Conservation (phyloP, 2,113 vertebrate species). For the Desmodus rotundus region DNA sequence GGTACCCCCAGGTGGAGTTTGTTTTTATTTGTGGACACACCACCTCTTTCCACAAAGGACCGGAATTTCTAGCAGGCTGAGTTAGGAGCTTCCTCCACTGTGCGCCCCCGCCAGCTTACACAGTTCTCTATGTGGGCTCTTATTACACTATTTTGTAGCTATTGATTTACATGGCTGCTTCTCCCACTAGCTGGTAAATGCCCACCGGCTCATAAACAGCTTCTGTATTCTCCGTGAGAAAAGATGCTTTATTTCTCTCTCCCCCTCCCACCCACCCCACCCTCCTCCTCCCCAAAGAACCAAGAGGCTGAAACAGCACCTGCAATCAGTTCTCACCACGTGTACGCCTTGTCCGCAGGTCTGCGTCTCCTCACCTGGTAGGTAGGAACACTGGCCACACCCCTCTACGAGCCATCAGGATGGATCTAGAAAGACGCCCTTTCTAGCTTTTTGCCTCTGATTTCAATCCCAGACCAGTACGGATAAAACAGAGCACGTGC, state of each 20-base stretch:
- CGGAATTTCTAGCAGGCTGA: not conserved
- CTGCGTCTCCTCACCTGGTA: not conserved
- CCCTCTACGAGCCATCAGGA: not conserved
- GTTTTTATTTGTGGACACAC: not conserved
- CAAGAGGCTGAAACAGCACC: not conserved
- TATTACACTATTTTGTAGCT: not conserved
- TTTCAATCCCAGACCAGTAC: not conserved
- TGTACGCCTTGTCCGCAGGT: accelerated
- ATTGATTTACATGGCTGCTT: not conserved
- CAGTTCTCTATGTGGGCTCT: not conserved
- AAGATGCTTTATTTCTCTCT: not conserved
- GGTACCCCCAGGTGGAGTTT: not conserved
- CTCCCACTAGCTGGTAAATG: not conserved
- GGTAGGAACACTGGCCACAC: too few relatives aligned
- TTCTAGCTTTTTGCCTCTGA: not conserved
- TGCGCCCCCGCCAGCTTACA: not conserved
- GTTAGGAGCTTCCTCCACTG: not conserved
- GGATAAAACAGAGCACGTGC: not conserved
- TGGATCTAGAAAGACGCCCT: not conserved
- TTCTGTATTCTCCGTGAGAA: not conserved
- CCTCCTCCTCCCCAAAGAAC: not conserved
- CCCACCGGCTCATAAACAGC: not conserved
- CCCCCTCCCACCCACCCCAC: not conserved
- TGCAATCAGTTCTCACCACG: not conserved
- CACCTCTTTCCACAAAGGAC: not conserved